Base-by-base conservation (phyloP, 1,140 invertebrate genomes). In the Dufourea novaeangliae region DNA sequence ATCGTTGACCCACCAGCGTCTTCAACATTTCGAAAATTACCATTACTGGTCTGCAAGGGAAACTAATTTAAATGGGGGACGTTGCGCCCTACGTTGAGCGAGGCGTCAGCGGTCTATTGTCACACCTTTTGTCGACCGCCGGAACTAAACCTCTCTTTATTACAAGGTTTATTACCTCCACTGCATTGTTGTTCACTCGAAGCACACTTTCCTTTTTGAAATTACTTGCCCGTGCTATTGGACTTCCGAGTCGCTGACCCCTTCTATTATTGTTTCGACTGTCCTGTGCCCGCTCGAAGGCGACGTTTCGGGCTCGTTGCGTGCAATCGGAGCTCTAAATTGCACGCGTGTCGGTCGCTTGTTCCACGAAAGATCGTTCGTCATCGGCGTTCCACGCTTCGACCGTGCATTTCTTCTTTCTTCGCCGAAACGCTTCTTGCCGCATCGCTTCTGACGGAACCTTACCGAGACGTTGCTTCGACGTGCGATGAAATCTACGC, bases 261-360 rank as follows among this genome's bases (percentile, higher is more conserved):
- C 17, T 41, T 69, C 39, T 69, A 29, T 59, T 37, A 59, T 46
- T 68, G n/a, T n/a, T 32, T 50, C 22, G 20, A 62, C 44, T 20
- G 32, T 7, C 17, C 20, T 17, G 8, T 27, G 37, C 29, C 20
- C 59, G 6, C 27, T n/a, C 32, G 59, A 25, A 6, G 11, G 39
- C 46, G 12, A 8, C 10, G 39, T 34, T 59, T 46, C 0, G 39
- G 6, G 8, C 12, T 50, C 14, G 56, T 20, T 12, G 41, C 34
- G 32, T 39, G 50, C 50, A 14, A 44, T n/a, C 70, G 3, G 10
- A 8, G 46, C 34, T 64, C 25, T 11, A 20, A 54, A 41, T 74
- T 34, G n/a, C 54, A 32, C 54, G n/a, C 27, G 27, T 44, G 22
- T 54, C 20, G 6, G 1, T 25, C 10, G 10, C n/a, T 22, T 22